A percentile compares a stretch with the other conserved stretches of the same genome.
phyloP scores from a whole-genome alignment of 2,797 vertebrate genomes.

The Rhinoraja longicauda region DNA sequence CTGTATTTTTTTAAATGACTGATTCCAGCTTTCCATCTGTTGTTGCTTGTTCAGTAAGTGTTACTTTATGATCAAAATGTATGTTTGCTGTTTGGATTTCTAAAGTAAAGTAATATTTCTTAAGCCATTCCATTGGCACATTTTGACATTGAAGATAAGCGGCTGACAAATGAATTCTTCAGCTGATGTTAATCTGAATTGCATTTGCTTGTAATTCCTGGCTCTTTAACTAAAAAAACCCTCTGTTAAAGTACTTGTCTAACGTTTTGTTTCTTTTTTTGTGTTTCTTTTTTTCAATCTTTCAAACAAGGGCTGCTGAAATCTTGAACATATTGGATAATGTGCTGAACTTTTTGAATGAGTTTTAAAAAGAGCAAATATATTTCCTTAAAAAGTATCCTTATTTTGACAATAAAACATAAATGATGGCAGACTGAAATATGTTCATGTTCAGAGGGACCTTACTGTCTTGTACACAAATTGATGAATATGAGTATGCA shows the following conservation, averaged over 20 bases:
- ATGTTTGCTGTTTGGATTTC: neutral
- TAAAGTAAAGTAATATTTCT: neutral
- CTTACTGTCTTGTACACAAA: no score
- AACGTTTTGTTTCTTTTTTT: neutral
- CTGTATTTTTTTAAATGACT: neutral
- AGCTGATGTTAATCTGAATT: neutral
- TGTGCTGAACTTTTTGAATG: neutral
- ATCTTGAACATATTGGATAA: neutral
- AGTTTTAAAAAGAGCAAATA: neutral
- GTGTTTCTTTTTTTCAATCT: neutral
- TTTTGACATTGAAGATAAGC: neutral
- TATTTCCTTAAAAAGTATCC: neutral
- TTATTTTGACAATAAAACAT: no score
- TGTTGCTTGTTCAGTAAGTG: neutral
- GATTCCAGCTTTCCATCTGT: slow-evolving; percentile 17
- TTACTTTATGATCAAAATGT: neutral
- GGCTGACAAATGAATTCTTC: neutral
- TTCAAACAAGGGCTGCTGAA: neutral
- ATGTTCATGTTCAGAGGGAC: no score
- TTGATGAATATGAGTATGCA: no score
- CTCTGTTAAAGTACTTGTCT: neutral
- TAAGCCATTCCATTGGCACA: neutral
- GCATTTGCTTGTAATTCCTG: neutral
- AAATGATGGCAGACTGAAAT: no score
- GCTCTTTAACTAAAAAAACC: neutral